These are phyloP conservation scores for Deilephila elpenor DNA, from an alignment of 2,888 invertebrate genomes.

Conservation along the genomic window DNA sequence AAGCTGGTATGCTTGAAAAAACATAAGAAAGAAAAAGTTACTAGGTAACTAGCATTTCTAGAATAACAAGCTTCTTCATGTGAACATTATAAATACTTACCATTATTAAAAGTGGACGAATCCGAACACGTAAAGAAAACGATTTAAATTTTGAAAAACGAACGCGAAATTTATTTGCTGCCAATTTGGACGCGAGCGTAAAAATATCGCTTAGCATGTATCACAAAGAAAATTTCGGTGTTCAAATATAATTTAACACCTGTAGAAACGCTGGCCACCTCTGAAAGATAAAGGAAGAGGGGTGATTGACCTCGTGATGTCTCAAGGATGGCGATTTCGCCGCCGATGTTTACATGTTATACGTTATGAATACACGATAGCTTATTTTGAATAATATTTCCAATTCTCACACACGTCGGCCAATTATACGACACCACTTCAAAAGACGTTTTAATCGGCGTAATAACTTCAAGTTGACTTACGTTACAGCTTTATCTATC, in stretches of 20 bases:
- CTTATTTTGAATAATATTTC: conserved; percentile 29
- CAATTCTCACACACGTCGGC: conserved; percentile 18
- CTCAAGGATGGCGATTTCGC: conserved; percentile 52
- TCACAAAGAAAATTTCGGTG: conserved; percentile 36
- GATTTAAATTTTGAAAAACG: neutral
- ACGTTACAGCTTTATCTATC: conserved; percentile 39
- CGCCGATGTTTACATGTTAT: conserved; percentile 44
- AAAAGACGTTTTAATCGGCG: conserved; percentile 11
- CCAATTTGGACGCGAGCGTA: neutral
- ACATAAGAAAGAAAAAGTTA: neutral
- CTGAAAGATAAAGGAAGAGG: conserved; percentile 50
- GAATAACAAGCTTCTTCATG: neutral
- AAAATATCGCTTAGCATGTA: neutral
- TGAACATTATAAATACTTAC: neutral
- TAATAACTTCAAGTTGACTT: conserved; percentile 10
- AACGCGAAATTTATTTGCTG: neutral
- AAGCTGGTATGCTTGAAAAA: neutral
- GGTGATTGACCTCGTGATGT: conserved; percentile 51
- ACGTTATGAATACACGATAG: conserved; percentile 44
- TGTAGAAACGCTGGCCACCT: conserved; percentile 53
- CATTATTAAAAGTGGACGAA: neutral
- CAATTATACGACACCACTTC: conserved; percentile 23
- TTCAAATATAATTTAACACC: conserved; percentile 48
- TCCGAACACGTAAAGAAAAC: neutral
- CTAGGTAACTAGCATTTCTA: neutral